Conservation (phyloP, 2,888 invertebrate species). For the Leucophenga montana region DNA sequence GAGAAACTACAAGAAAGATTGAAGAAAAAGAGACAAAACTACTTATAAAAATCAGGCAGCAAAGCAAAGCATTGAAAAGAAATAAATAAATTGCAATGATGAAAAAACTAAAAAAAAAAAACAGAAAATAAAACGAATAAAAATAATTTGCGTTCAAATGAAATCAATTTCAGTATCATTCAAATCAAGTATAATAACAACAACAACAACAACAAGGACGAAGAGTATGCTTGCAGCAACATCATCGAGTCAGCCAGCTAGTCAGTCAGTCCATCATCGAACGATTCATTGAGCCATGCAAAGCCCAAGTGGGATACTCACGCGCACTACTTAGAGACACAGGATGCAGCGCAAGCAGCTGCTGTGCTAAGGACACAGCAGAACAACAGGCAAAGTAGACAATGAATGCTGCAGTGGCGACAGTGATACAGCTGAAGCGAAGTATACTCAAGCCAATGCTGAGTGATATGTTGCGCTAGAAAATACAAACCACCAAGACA, state of each 20-base stretch:
- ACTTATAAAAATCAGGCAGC: too few relatives aligned
- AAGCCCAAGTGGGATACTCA: slow-evolving; percentile 16
- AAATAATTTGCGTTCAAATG: slow-evolving; percentile 62
- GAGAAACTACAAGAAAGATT: background rate
- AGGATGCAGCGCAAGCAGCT: too few relatives aligned
- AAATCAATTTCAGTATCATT: slow-evolving; percentile 65
- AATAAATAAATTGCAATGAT: background rate
- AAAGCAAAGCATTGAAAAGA: too few relatives aligned
- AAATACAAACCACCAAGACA: too few relatives aligned
- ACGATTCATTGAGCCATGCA: slow-evolving; percentile 19
- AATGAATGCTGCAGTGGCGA: too few relatives aligned
- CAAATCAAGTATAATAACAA: slow-evolving; percentile 53
- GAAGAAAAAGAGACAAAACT: background rate
- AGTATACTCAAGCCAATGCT: too few relatives aligned
- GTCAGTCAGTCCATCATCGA: too few relatives aligned
- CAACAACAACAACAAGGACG: slow-evolving; percentile 36
- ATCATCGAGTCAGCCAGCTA: background rate
- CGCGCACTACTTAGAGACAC: too few relatives aligned
- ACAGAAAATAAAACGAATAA: slow-evolving; percentile 44
- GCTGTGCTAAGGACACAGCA: too few relatives aligned
- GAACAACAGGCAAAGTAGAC: too few relatives aligned
- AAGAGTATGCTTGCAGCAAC: background rate
- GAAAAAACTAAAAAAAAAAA: background rate
- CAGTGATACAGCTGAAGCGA: too few relatives aligned
- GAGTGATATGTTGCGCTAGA: too few relatives aligned